phyloP scores from a whole-genome alignment of 2,888 invertebrate species.

The Petrolisthes manimaculis region DNA sequence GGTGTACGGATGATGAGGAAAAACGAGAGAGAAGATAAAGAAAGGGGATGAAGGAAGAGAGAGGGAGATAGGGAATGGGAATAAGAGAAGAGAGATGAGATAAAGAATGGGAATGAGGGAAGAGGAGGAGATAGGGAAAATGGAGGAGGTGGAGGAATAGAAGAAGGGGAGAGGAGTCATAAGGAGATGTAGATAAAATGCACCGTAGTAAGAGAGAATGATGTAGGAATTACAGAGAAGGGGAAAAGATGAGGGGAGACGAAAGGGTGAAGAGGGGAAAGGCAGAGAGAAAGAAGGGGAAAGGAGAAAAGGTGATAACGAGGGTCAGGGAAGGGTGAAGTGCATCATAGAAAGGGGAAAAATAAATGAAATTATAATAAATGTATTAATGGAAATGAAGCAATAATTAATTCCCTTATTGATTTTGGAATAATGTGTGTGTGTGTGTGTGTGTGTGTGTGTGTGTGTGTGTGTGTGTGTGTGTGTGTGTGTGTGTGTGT shows the following conservation, averaged over 20 bases:
- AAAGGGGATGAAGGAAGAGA: not conserved
- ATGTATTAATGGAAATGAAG: too few species aligned
- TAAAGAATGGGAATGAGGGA: not conserved
- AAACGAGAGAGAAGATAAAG: not conserved
- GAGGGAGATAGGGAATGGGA: too few species aligned
- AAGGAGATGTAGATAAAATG: constrained; percentile 1
- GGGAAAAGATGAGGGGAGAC: not conserved
- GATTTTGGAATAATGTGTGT: not conserved
- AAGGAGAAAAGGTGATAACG: not conserved
- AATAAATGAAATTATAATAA: not conserved
- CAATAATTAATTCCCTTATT: too few species aligned
- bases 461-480: constrained; percentile 2
- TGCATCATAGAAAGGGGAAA: not conserved
- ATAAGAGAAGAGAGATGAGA: not conserved
- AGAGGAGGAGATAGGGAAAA: not conserved
- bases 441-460: not conserved
- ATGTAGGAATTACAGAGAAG: not conserved
- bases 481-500: too few species aligned
- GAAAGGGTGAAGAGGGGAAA: not conserved
- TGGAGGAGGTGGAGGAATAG: not conserved
- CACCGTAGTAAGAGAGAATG: not conserved
- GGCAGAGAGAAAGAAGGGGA: not conserved
- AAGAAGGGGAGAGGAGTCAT: not conserved
- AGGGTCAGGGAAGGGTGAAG: not conserved
- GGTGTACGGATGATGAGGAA: not conserved